phyloP scores from a whole-genome alignment of 2,888 invertebrate genomes.

The Leptinotarsa juncta region DNA sequence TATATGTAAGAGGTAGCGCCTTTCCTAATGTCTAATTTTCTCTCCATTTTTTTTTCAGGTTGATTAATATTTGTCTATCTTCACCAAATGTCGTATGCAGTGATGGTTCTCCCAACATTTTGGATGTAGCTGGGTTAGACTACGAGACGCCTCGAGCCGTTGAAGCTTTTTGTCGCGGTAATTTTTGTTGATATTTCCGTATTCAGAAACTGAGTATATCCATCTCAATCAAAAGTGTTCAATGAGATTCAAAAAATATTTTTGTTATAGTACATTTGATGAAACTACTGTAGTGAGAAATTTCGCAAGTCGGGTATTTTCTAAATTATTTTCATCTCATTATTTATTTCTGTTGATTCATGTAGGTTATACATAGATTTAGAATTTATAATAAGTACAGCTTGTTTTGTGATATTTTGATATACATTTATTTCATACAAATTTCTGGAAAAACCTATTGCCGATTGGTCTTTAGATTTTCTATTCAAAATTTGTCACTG shows the following conservation, averaged over 20 bases:
- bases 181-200: constrained; percentile 59
- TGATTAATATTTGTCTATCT: constrained; percentile 72
- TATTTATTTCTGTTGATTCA: constrained; percentile 10
- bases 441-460: background rate
- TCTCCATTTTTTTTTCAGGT: constrained; percentile 62
- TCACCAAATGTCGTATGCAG: constrained; percentile 68
- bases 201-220: constrained; percentile 47
- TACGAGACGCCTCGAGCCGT: constrained; percentile 72
- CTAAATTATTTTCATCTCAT: background rate
- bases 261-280: constrained; percentile 28
- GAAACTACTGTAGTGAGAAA: constrained; percentile 12
- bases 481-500: background rate
- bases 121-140: constrained; percentile 75
- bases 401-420: constrained; percentile 18
- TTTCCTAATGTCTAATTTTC: too few species aligned
- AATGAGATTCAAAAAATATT: constrained; percentile 27
- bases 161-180: constrained; percentile 73
- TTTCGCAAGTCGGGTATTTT: constrained; percentile 10
- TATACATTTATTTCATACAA: background rate
- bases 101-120: constrained; percentile 65
- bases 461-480: background rate
- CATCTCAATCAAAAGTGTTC: constrained; percentile 54
- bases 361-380: background rate
- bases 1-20: too few species aligned
- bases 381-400: constrained; percentile 11